phyloP scores from a whole-genome alignment of 1,140 invertebrate genomes.

The Thaumetopoea pityocampa region DNA sequence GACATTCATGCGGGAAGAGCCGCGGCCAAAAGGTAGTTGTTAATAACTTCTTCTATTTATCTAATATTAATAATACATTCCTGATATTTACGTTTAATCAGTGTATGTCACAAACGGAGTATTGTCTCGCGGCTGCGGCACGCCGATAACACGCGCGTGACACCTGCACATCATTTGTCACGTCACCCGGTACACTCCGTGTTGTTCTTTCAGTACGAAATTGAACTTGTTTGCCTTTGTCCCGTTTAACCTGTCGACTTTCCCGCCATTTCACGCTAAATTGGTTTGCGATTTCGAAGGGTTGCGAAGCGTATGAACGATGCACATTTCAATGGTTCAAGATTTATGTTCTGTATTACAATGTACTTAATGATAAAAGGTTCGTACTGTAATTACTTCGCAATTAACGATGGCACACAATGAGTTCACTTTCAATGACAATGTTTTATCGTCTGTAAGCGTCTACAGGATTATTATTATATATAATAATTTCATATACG shows the following conservation, averaged over 20 bases:
- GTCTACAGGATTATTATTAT: no score
- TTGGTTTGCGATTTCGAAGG: conserved; percentile 25
- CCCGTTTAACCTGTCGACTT: conserved; percentile 21
- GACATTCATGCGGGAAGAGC: no score
- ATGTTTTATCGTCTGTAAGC: no score
- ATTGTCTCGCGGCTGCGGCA: conserved; percentile 18
- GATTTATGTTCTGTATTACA: conserved; percentile 14
- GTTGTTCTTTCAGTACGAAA: conserved; percentile 34
- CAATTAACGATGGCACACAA: no score
- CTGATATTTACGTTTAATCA: conserved; percentile 5
- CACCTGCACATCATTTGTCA: conserved; percentile 46
- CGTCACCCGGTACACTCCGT: conserved; percentile 23
- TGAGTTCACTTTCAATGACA: no score
- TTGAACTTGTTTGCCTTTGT: conserved; percentile 32
- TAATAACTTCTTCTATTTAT: no score
- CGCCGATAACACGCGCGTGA: conserved; percentile 29
- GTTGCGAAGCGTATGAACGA: conserved; percentile 11
- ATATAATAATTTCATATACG: no score
- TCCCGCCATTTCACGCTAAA: conserved; percentile 26
- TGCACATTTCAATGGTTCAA: conserved; percentile 17
- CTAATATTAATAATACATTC: no score
- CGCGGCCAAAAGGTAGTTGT: no score
- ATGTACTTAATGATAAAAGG: conserved; percentile 10
- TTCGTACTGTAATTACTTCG: conserved; percentile 17
- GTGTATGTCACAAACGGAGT: conserved; percentile 17